Conservation (phyloP, 2,113 vertebrate genomes). For the Mastomys coucha region DNA sequence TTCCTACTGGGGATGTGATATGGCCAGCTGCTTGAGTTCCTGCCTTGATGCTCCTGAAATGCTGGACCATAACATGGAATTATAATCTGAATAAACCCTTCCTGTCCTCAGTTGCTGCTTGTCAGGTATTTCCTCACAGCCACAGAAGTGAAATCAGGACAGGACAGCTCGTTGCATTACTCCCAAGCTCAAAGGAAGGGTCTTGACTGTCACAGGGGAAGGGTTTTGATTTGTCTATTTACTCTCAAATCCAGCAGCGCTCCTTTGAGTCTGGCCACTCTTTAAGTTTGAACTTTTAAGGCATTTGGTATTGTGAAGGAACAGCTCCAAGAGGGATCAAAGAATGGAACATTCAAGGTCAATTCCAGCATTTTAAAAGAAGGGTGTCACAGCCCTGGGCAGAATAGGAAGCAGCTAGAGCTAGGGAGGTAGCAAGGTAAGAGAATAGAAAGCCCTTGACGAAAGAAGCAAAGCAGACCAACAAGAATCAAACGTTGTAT, state of each 20-base stretch:
- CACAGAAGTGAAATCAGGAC: background rate
- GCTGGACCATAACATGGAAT: too few relatives aligned
- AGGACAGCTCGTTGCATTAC: background rate
- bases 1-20: background rate
- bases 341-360: constrained; percentile 44
- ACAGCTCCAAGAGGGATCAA: constrained; percentile 51
- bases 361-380: constrained; percentile 30
- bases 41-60: too few relatives aligned
- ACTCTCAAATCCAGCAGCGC: background rate
- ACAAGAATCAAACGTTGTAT: constrained; percentile 22
- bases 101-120: background rate
- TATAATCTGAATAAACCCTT: too few relatives aligned
- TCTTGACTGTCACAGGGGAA: background rate
- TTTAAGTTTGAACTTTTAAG: constrained; percentile 46
- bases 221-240: constrained; percentile 35
- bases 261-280: constrained; percentile 23
- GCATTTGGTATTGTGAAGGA: constrained; percentile 39
- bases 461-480: background rate
- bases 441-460: constrained; percentile 23
- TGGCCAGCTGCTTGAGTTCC: background rate
- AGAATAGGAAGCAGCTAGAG: background rate
- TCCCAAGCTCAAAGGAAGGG: background rate
- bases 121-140: background rate
- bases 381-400: background rate
- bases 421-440: background rate